Percentiles rank a stretch among this genome's conserved stretches.
Evolutionary conservation across 2,113 vertebrate species (phyloP).

Genomic region (Tautogolabrus adspersus): DNA sequence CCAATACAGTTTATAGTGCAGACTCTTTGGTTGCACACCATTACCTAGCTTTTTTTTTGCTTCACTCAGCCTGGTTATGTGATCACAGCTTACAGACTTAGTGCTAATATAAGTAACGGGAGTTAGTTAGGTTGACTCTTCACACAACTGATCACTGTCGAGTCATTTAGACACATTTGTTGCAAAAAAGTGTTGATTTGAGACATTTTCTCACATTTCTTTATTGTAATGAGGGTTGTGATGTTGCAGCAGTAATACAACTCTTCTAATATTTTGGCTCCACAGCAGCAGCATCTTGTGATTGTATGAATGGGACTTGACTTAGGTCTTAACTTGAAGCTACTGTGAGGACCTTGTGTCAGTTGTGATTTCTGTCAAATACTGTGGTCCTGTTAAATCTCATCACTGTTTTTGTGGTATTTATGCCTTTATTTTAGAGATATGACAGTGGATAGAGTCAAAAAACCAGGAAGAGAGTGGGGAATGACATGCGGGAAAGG

Average conservation of each 20-base stretch:
- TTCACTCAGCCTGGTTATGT: not conserved
- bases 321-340: not conserved
- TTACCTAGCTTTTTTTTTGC: slow-evolving; percentile 6
- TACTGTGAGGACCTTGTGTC: not conserved
- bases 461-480: too few relatives aligned
- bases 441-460: too few relatives aligned
- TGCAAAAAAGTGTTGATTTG: not conserved
- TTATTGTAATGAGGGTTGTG: too few relatives aligned
- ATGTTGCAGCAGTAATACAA: not conserved
- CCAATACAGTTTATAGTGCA: too few relatives aligned
- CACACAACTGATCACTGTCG: not conserved
- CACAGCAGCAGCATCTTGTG: slow-evolving; percentile 2
- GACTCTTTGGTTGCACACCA: not conserved
- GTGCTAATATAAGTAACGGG: slow-evolving; percentile 28
- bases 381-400: too few relatives aligned
- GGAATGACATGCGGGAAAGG: too few relatives aligned
- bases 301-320: not conserved
- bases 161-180: too few relatives aligned
- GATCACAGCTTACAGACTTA: slow-evolving; percentile 39
- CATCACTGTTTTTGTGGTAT: too few relatives aligned
- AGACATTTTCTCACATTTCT: not conserved
- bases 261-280: not conserved
- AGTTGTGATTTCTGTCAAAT: too few relatives aligned
- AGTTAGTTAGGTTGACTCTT: not conserved
- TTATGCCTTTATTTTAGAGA: too few relatives aligned